Conservation (phyloP, 2,888 invertebrate species). For the Eristalis pertinax region DNA sequence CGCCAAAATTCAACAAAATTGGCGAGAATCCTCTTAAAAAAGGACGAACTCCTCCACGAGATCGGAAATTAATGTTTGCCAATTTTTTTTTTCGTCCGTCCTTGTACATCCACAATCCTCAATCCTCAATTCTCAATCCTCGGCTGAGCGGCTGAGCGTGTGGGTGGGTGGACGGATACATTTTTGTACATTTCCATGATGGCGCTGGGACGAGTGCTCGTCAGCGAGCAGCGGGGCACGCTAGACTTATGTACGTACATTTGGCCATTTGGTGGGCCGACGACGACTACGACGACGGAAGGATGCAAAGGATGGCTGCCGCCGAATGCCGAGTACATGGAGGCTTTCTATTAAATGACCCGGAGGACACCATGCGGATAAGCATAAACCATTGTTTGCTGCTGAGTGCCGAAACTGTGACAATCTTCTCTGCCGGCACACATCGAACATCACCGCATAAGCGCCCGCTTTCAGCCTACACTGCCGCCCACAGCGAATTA, state of each 20-base stretch:
- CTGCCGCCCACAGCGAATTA: slow-evolving; percentile 14
- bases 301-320: slow-evolving; percentile 6
- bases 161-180: neutral
- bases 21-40: slow-evolving; percentile 5
- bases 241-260: neutral
- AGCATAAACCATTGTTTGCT: slow-evolving; percentile 52
- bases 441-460: neutral
- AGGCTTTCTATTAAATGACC: slow-evolving; percentile 53
- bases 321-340: slow-evolving; percentile 1
- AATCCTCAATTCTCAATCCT: neutral
- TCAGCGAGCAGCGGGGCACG: neutral
- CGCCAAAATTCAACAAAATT: slow-evolving; percentile 16
- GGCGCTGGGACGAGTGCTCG: slow-evolving; percentile 2
- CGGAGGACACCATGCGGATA: slow-evolving; percentile 50
- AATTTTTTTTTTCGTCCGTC: slow-evolving; percentile 5
- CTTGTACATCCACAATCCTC: neutral
- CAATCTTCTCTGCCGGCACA: slow-evolving; percentile 17
- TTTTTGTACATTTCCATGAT: slow-evolving; percentile 25
- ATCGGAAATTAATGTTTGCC: slow-evolving; percentile 61
- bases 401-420: slow-evolving; percentile 30
- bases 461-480: neutral
- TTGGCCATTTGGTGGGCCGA: neutral
- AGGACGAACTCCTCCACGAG: slow-evolving; percentile 17
- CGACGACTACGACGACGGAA: neutral
- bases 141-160: neutral